These are phyloP conservation scores for Tetropium fuscum DNA, from an alignment of 2,888 invertebrate genomes.

Conservation along the genomic window DNA sequence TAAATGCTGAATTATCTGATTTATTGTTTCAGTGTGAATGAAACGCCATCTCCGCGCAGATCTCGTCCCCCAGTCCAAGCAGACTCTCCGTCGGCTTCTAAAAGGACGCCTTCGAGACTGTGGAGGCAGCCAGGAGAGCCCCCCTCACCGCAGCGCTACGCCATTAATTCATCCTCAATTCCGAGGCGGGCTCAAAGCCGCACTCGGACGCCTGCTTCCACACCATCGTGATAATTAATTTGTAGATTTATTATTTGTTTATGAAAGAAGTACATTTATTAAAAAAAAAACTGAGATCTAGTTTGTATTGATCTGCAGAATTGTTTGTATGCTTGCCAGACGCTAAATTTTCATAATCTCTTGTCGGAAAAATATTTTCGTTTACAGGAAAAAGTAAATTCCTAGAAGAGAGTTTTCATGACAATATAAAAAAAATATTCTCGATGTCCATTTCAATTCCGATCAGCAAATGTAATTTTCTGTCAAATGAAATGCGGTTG, in stretches of 20 bases:
- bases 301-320: too few relatives aligned
- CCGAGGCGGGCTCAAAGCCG: slow-evolving; percentile 60
- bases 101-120: slow-evolving; percentile 48
- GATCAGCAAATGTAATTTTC: too few relatives aligned
- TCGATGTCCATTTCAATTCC: too few relatives aligned
- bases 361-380: too few relatives aligned
- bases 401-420: too few relatives aligned
- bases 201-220: slow-evolving; percentile 55
- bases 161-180: slow-evolving; percentile 51
- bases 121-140: slow-evolving; percentile 59
- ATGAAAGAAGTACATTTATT: slow-evolving; percentile 32
- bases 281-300: too few relatives aligned
- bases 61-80: slow-evolving; percentile 51
- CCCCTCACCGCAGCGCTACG: slow-evolving; percentile 55
- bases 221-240: slow-evolving; percentile 50
- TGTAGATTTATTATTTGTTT: slow-evolving; percentile 17
- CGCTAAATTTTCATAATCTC: too few relatives aligned
- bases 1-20: neutral
- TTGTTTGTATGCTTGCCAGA: too few relatives aligned
- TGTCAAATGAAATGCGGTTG: too few relatives aligned
- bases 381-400: too few relatives aligned
- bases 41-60: slow-evolving; percentile 48
- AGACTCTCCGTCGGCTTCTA: slow-evolving; percentile 40
- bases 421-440: too few relatives aligned
- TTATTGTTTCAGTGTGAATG: slow-evolving; percentile 60